Evolutionary conservation across 2,113 vertebrate genomes (phyloP), one percentile per base, ranked within the genome.

Genomic region (Phoxinus phoxinus): DNA sequence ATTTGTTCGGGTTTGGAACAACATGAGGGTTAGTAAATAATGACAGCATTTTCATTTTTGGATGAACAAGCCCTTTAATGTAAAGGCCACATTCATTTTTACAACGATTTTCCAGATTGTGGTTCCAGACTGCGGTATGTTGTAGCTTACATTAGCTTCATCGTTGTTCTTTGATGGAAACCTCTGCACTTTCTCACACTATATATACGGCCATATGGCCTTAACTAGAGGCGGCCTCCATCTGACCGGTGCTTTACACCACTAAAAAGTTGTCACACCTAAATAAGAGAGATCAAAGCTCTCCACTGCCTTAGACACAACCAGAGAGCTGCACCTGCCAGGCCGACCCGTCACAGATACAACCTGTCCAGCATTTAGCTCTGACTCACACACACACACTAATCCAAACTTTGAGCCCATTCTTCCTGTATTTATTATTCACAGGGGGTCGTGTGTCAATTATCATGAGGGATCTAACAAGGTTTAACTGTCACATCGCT

Each of bases 221-320:
- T 86, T 51, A 86, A 90, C 94, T 89, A 63, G 73, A 75, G 84
- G 87, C 86, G 86, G 84, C 91, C 81, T 76, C 87, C 65, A 84
- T 84, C 89, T 61, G 85, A 87, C 84, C 87, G 21, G 88, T 61
- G 85, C 83, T 76, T 1, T 85, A 25, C 74, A 86, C 86, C 90
- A 91, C 92, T 93, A 93, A 91, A 88, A 87, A 89, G 87, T 89
- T 89, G 92, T 94, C 92, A 93, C 93, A 95, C 93, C 94, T 94
- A 93, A 93, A 92, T 85, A 90, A 89, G 44, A 88, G 63, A 89
- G 93, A 94, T 94, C 94, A 94, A 94, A 94, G 91, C 23, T 63
- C 56, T 91, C 86, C 4, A 78, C 89, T 37, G 92, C 69, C 89
- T 89, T 91, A 89, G 90, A 91, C 92, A 91, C 91, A 89, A 58